Percentiles rank a stretch among this genome's conserved stretches.
Evolutionary conservation across 2,888 invertebrate genomes (phyloP).

Genomic region (Drosophila nr. medialis): DNA sequence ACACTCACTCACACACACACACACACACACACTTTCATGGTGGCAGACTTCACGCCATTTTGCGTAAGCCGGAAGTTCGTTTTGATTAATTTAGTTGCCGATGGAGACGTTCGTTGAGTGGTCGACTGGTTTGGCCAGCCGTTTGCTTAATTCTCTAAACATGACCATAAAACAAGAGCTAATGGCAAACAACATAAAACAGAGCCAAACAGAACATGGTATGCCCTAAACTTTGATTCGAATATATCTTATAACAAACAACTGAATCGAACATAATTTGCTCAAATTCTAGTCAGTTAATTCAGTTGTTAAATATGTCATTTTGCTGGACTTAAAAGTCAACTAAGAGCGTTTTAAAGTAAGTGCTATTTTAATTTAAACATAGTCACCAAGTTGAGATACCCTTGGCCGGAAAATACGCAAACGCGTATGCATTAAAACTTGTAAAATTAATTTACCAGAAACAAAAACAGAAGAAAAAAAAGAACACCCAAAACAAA

Average conservation of each 20-base stretch:
- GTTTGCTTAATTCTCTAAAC: constrained; percentile 56
- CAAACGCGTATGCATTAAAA: constrained; percentile 28
- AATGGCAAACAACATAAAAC: constrained; percentile 27
- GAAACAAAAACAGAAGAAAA: constrained; percentile 52
- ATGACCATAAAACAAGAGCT: constrained; percentile 62
- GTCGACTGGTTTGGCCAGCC: constrained; percentile 30
- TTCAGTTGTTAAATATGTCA: not conserved
- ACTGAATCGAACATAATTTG: not conserved
- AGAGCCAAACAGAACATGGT: constrained; percentile 8
- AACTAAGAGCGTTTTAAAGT: not conserved
- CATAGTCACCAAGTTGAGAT: constrained; percentile 1
- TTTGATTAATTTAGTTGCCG: constrained; percentile 81
- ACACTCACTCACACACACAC: constrained; percentile 20
- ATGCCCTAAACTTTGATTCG: constrained; percentile 28
- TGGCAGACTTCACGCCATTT: constrained; percentile 76
- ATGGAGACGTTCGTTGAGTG: constrained; percentile 68
- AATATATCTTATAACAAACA: not conserved
- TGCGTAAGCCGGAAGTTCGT: constrained; percentile 81
- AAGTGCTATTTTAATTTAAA: not conserved
- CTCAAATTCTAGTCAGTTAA: not conserved
- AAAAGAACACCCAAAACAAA: constrained; percentile 46
- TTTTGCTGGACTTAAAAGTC: no score
- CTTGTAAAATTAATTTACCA: constrained; percentile 76
- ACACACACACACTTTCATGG: constrained; percentile 30
- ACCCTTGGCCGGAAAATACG: constrained; percentile 13